Evolutionary conservation across 2,888 invertebrate species (phyloP).

Genomic region (Fragum sueziense): DNA sequence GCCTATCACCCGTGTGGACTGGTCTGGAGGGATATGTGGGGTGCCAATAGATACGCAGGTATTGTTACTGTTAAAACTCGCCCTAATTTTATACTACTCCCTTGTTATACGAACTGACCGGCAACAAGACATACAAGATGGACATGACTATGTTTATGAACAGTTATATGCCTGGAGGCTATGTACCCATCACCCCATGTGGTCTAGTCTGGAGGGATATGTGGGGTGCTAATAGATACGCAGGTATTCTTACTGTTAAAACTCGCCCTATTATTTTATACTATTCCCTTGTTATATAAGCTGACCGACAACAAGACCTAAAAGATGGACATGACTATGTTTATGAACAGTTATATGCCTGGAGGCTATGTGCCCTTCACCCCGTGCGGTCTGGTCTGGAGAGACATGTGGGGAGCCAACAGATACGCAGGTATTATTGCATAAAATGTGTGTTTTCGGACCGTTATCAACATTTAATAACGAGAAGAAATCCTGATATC

Average conservation of each 20-base stretch:
- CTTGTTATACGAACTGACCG: conserved; percentile 67
- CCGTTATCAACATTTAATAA: too few relatives aligned
- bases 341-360: conserved; percentile 67
- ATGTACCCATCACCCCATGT: conserved; percentile 70
- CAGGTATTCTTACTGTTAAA: too few relatives aligned
- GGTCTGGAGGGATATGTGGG: conserved; percentile 74
- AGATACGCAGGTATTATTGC: conserved; percentile 72
- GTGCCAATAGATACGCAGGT: conserved; percentile 70
- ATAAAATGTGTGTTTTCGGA: too few relatives aligned
- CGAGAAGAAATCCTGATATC: too few relatives aligned
- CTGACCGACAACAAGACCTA: conserved; percentile 64
- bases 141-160: conserved; percentile 66
- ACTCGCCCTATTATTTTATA: too few relatives aligned
- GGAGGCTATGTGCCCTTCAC: conserved; percentile 69
- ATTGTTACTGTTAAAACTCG: too few relatives aligned
- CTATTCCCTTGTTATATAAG: conserved; percentile 66
- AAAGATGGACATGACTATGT: conserved; percentile 62
- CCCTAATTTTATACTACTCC: too few relatives aligned
- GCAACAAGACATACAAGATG: conserved; percentile 59
- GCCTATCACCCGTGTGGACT: conserved; percentile 73
- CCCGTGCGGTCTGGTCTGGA: conserved; percentile 74
- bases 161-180: conserved; percentile 70
- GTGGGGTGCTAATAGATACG: conserved; percentile 72
- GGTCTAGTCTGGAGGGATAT: conserved; percentile 74
- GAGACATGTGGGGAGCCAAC: conserved; percentile 72